These are phyloP conservation scores for Zophobas morio DNA, from an alignment of 1,140 invertebrate species.

Conservation along the genomic window DNA sequence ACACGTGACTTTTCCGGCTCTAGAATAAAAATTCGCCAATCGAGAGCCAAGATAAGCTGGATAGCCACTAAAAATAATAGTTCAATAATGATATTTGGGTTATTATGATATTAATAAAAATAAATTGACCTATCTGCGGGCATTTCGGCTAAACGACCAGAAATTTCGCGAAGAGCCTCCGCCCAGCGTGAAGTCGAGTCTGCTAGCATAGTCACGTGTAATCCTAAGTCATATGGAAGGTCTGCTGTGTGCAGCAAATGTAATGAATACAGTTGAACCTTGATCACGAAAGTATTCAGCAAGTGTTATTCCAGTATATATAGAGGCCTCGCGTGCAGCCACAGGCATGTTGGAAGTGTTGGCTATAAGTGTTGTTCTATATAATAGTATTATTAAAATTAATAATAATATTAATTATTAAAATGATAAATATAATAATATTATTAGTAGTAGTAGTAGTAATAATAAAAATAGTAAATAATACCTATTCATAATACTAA, in stretches of 20 bases:
- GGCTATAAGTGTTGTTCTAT: conserved; percentile 98
- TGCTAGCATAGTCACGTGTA: conserved; percentile 99
- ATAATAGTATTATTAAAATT: too few relatives aligned
- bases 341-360: conserved; percentile 99
- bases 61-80: conserved; percentile 98
- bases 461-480: too few relatives aligned
- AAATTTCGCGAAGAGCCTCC: conserved; percentile 99
- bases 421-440: too few relatives aligned
- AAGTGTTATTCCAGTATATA: conserved; percentile 98
- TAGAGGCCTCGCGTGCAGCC: conserved; percentile 99
- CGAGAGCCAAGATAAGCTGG: conserved; percentile 98
- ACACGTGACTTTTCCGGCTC: conserved; percentile 98
- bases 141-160: conserved; percentile 99
- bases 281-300: conserved; percentile 99
- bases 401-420: too few relatives aligned
- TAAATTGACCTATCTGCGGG: too few relatives aligned
- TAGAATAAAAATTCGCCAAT: conserved; percentile 99
- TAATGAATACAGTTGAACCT: too few relatives aligned
- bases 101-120: too few relatives aligned
- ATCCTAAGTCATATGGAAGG: too few relatives aligned
- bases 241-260: too few relatives aligned
- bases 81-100: too few relatives aligned
- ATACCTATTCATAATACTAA: conserved; percentile 99
- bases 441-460: too few relatives aligned
- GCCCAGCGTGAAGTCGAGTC: conserved; percentile 99